Evolutionary conservation across 2,797 vertebrate species (phyloP), one percentile per base, ranked within the genome.

Genomic region (Streptopelia turtur): DNA sequence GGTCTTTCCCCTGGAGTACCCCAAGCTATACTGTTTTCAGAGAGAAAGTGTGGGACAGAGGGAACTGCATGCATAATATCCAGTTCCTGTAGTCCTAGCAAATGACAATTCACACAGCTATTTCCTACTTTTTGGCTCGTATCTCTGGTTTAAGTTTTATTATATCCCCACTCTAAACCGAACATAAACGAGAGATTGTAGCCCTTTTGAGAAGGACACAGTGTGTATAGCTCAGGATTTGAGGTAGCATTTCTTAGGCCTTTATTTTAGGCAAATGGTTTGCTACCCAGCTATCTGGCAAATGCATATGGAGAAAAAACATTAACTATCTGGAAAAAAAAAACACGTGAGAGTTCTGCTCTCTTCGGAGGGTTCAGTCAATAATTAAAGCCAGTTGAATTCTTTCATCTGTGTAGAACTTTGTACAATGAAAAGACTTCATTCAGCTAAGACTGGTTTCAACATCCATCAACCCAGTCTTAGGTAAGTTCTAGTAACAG

Each of bases 1-100:
- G 3, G 1, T 63, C 30, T 69, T 61, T 55, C 14, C 31, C 6
- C 6, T 27, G 15, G 28, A 55, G 77, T 18, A 33, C 7, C 37
- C 24, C 25, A 47, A 74, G 56, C 37, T 0, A 0, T 75, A 6
- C 17, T 35, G 53, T 52, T 50, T 49, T 60, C 0, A 0, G 59
- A 61, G 76, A 90, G 13, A 49, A 68, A 41, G 10, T 27, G 31
- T 75, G 61, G 53, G 57, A 45, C 61, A 41, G 64, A 76, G 89
- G 52, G 50, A 28, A 57, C n/a, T 35, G 30, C 50, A 49, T 49
- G 28, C 28, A 41, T 81, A 28, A 71, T 57, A 25, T 68, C 16
- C 21, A 50, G 24, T 81, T 90, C 79, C 50, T 75, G 15, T 66
- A 52, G 61, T 78, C 41, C 9, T 37, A 5, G 27, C 31, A 79